phyloP scores from a whole-genome alignment of 2,888 invertebrate species.

The Mesochorus sp. region DNA sequence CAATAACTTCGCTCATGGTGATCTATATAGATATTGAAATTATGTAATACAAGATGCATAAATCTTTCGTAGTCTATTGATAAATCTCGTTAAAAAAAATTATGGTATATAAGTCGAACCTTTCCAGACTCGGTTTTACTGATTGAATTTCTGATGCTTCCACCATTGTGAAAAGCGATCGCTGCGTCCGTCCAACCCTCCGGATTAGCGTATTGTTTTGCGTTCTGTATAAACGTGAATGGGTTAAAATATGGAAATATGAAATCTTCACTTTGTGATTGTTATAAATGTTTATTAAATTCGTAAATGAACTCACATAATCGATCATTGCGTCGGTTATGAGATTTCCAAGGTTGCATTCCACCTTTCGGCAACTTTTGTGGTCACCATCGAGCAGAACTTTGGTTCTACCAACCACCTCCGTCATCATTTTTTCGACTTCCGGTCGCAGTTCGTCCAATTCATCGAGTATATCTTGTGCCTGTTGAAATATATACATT shows the following conservation, averaged over 20 bases:
- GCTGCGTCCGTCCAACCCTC: slow-evolving; percentile 90
- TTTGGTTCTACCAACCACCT: slow-evolving; percentile 87
- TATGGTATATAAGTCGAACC: too few relatives aligned
- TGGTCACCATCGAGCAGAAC: slow-evolving; percentile 88
- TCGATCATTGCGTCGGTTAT: slow-evolving; percentile 90
- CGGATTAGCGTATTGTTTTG: slow-evolving; percentile 80
- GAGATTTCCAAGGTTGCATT: slow-evolving; percentile 94
- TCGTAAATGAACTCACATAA: slow-evolving; percentile 80
- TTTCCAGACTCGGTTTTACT: slow-evolving; percentile 82
- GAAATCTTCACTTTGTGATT: too few relatives aligned
- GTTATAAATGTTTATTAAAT: too few relatives aligned
- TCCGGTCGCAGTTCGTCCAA: slow-evolving; percentile 85
- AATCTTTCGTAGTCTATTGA: too few relatives aligned
- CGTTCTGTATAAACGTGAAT: slow-evolving; percentile 80
- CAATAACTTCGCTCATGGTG: slow-evolving; percentile 88
- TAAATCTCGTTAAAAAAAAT: too few relatives aligned
- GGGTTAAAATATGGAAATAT: too few relatives aligned
- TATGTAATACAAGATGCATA: too few relatives aligned
- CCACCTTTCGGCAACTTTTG: slow-evolving; percentile 86
- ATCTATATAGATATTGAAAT: too few relatives aligned
- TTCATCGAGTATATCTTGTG: slow-evolving; percentile 85
- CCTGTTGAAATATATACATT: slow-evolving; percentile 81
- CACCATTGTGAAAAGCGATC: slow-evolving; percentile 89
- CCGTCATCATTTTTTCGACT: slow-evolving; percentile 83
- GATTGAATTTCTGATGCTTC: slow-evolving; percentile 89